Evolutionary conservation across 2,113 vertebrate species (phyloP).

Genomic region (Onychorhynchus coronatus): DNA sequence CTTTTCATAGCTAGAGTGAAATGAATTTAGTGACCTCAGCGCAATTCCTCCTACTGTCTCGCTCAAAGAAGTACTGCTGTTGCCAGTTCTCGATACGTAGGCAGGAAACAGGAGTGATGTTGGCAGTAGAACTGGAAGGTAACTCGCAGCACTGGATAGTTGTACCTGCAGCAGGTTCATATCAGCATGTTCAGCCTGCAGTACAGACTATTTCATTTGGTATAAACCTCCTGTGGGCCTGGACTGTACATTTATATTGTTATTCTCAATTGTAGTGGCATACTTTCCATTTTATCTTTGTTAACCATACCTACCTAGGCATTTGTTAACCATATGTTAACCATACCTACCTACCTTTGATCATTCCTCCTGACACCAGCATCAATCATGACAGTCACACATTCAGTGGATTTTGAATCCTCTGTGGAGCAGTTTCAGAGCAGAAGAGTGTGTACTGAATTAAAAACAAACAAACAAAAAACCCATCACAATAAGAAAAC

Average conservation of each 20-base stretch:
- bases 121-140: neutral
- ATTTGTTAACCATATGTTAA: neutral
- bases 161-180: neutral
- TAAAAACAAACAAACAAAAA: neutral
- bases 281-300: neutral
- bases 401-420: neutral
- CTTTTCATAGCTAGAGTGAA: neutral
- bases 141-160: neutral
- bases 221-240: neutral
- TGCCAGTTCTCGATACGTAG: neutral
- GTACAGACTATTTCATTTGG: neutral
- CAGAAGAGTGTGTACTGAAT: neutral
- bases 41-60: neutral
- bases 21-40: neutral
- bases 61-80: neutral
- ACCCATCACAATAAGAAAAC: neutral
- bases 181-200: neutral
- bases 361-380: neutral
- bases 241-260: neutral
- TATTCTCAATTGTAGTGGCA: neutral
- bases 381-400: neutral
- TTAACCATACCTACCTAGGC: neutral
- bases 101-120: neutral
- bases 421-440: neutral
- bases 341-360: neutral